Percentiles rank a stretch among this genome's conserved stretches.
Evolutionary conservation across 2,113 vertebrate genomes (phyloP).

Genomic region (Actenoides lindsayi): DNA sequence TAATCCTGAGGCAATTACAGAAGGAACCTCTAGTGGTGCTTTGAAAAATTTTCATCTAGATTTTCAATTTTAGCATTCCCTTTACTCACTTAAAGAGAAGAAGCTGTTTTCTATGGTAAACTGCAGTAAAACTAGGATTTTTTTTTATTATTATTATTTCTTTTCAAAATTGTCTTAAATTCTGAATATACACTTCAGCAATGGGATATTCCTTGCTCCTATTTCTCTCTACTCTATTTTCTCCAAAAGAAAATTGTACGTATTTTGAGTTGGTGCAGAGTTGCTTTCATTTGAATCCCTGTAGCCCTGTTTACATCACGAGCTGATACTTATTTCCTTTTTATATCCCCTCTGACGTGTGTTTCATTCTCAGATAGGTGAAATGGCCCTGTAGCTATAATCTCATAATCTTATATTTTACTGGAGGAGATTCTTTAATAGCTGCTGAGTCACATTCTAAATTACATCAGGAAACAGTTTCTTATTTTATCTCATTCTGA

Average conservation of each 20-base stretch:
- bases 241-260: background rate
- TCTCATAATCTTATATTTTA: background rate
- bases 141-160: background rate
- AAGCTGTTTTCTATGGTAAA: background rate
- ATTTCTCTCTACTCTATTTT: background rate
- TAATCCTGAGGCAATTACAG: background rate
- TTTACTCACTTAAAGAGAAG: background rate
- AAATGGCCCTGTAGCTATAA: background rate
- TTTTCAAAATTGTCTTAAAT: background rate
- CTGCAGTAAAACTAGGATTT: background rate
- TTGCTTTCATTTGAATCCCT: background rate
- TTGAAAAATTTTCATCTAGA: background rate
- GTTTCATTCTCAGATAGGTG: constrained; percentile 22
- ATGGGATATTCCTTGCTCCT: background rate
- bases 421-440: background rate
- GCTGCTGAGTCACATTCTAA: constrained; percentile 10
- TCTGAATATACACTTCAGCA: background rate
- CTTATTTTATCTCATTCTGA: background rate
- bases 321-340: background rate
- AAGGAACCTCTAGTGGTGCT: background rate
- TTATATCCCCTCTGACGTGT: background rate
- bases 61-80: background rate
- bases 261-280: background rate
- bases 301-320: background rate
- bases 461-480: background rate